Percentiles rank a stretch among this genome's conserved stretches.
Conservation (phyloP, 2,113 vertebrate species). For the Erinaceus europaeus region DNA sequence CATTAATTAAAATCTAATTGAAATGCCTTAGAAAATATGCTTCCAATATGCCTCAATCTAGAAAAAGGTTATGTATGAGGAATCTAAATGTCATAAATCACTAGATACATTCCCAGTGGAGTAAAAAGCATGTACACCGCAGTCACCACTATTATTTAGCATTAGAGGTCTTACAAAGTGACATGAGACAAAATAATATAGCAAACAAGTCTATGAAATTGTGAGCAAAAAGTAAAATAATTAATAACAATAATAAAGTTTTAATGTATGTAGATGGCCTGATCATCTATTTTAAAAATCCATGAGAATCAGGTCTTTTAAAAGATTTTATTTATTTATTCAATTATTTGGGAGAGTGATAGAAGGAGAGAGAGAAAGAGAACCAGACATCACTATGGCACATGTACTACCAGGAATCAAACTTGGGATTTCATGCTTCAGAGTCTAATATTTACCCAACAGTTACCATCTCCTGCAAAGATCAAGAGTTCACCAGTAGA, state of each 20-base stretch:
- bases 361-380: no score
- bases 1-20: not conserved
- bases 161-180: not conserved
- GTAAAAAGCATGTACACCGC: not conserved
- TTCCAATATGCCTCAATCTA: not conserved
- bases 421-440: no score
- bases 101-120: not conserved
- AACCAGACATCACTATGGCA: no score
- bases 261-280: not conserved
- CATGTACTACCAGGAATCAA: no score
- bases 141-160: not conserved
- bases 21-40: not conserved
- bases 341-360: no score
- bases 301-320: not conserved
- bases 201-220: not conserved
- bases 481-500: not conserved
- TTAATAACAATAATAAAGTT: no score
- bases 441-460: no score
- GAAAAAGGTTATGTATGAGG: not conserved
- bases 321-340: no score
- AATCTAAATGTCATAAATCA: not conserved
- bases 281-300: not conserved
- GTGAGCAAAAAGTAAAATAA: not conserved
- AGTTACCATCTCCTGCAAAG: no score
- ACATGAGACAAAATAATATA: constrained; percentile 6